These are phyloP conservation scores for Ips nitidus DNA, from an alignment of 1,140 invertebrate species.

Conservation along the genomic window DNA sequence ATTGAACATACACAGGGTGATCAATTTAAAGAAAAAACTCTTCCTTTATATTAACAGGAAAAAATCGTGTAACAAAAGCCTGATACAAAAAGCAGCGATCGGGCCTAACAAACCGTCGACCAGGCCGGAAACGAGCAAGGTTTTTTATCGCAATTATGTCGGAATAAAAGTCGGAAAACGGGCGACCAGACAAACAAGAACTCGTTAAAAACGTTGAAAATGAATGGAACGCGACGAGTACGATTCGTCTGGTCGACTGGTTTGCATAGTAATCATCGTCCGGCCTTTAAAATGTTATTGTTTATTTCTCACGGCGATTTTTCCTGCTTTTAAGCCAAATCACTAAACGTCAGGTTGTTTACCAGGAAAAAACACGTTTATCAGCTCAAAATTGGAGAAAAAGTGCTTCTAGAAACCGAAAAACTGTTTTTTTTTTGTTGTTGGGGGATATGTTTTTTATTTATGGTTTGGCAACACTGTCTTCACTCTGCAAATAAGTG, in stretches of 20 bases:
- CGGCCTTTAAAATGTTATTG: conserved; percentile 37
- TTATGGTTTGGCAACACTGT: too few relatives aligned
- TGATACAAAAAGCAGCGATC: background rate
- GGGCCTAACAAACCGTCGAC: conserved; percentile 27
- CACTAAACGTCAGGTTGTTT: too few relatives aligned
- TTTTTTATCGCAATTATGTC: conserved; percentile 37
- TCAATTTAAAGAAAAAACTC: too few relatives aligned
- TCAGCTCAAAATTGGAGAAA: too few relatives aligned
- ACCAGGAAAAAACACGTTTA: background rate
- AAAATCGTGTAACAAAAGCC: background rate
- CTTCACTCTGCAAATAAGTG: too few relatives aligned
- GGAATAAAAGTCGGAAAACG: conserved; percentile 35
- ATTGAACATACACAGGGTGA: too few relatives aligned
- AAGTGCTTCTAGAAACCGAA: too few relatives aligned
- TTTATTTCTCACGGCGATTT: conserved; percentile 39
- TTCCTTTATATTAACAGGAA: too few relatives aligned
- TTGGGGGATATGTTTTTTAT: too few relatives aligned
- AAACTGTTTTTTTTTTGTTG: too few relatives aligned
- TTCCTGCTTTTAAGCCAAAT: background rate
- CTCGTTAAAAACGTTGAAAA: conserved; percentile 11
- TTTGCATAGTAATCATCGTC: conserved; percentile 34
- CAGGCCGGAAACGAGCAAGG: conserved; percentile 35
- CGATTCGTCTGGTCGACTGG: conserved; percentile 29
- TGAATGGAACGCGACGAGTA: conserved; percentile 19
- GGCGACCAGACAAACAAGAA: conserved; percentile 14